A percentile compares a stretch with the other conserved stretches of the same genome.
Conservation (phyloP, 2,113 vertebrate species). For the Mustela nigripes region DNA sequence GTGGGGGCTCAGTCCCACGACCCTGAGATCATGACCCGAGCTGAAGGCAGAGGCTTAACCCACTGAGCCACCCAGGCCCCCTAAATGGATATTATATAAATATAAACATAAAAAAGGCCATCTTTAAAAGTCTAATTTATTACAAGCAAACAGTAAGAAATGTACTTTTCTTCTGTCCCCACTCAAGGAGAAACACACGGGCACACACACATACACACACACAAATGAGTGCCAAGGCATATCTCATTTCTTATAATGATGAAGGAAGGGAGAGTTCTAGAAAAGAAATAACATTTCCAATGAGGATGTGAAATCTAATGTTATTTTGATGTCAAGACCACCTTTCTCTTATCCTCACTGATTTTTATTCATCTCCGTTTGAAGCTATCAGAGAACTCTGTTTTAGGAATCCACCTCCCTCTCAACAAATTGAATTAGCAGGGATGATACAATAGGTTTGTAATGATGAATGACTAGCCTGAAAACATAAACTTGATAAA, state of each 20-base stretch:
- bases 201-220: neutral
- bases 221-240: neutral
- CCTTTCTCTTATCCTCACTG: neutral
- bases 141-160: slow-evolving; percentile 73
- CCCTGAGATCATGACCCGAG: too few relatives aligned
- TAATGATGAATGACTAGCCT: neutral
- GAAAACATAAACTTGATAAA: slow-evolving; percentile 16
- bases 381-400: slow-evolving; percentile 5
- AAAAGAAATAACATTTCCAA: slow-evolving; percentile 23
- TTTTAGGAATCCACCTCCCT: neutral
- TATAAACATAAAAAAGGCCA: slow-evolving; percentile 69
- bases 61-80: too few relatives aligned
- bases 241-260: slow-evolving; percentile 38
- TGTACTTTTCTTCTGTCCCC: slow-evolving; percentile 62
- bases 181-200: neutral
- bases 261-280: slow-evolving; percentile 35
- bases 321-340: slow-evolving; percentile 35
- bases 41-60: too few relatives aligned
- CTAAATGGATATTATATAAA: too few relatives aligned
- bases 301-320: neutral
- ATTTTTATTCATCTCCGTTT: slow-evolving; percentile 49
- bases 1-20: too few relatives aligned
- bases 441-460: neutral
- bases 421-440: slow-evolving; percentile 22
- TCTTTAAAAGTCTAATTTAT: slow-evolving; percentile 61